phyloP scores from a whole-genome alignment of 1,140 invertebrate species.

The Bradynema listronoti region DNA sequence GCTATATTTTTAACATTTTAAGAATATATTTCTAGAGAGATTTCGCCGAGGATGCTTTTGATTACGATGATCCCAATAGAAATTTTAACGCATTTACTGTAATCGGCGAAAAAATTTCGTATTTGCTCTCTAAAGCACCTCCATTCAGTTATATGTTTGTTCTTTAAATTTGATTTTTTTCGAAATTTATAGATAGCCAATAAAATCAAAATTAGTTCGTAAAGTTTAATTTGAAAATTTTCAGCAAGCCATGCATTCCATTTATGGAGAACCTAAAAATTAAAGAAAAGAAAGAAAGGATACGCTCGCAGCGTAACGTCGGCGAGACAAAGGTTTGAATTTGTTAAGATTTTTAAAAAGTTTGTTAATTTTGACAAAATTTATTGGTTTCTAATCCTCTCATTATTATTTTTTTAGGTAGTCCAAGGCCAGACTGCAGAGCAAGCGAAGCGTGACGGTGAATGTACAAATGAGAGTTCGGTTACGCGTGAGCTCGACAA shows the following conservation, averaged over 20 bases:
- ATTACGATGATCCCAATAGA: constrained; percentile 1
- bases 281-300: no score
- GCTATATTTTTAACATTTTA: constrained; percentile 1
- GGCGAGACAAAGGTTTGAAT: no score
- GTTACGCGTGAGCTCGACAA: constrained; percentile 22
- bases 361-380: constrained; percentile 4
- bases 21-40: background rate
- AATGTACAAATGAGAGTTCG: background rate
- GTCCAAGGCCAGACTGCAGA: constrained; percentile 2
- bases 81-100: constrained; percentile 1
- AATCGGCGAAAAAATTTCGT: background rate
- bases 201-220: background rate
- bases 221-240: background rate
- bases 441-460: background rate
- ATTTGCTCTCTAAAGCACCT: background rate
- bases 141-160: background rate
- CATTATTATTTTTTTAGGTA: background rate
- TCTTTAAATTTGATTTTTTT: background rate
- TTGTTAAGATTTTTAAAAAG: constrained; percentile 5
- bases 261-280: no score
- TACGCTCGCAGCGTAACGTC: no score
- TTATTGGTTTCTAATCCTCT: background rate
- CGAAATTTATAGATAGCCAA: background rate
- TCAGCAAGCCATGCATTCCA: background rate
- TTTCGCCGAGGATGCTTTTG: background rate